Evolutionary conservation across 2,797 vertebrate genomes (phyloP), one percentile per base, ranked within the genome.

Genomic region (Jordanella pulchra): DNA sequence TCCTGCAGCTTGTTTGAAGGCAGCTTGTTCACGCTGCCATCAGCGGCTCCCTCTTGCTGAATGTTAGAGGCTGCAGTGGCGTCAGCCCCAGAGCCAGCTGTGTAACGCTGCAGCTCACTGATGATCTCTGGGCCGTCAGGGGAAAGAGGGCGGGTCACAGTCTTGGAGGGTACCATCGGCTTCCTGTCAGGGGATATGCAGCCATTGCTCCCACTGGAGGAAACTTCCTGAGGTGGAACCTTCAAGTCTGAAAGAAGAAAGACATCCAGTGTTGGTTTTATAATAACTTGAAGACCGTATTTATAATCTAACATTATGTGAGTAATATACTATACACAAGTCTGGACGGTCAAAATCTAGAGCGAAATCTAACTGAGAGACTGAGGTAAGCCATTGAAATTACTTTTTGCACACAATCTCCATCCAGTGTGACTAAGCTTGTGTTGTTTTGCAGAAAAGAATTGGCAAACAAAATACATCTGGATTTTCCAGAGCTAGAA

Each of bases 101-200:
- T 91, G 6, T 97, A 97, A 87, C 96, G 94, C 93, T 96, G 96
- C 90, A 97, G 85, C 92, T 97, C 96, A 0, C 92, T 95, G 89
- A 97, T 93, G 90, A 97, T 97, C 89, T 97, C 96, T 0, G 96
- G 96, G 89, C 96, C 94, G 93, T 97, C 96, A 0, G 96, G 96
- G 58, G 96, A 97, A 63, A 97, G 87, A 3, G 96, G 95, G 77
- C 96, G 94, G 71, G 95, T 92, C 82, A 95, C 81, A 61, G 92
- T 84, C 80, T 96, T 95, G 0, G 94, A 25, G 5, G 94, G 92
- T 11, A 88, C 89, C 79, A 87, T 73, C 45, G 76, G 93, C 90
- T 94, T 92, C 60, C 81, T 82, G 70, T 89, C 86, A 71, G 87
- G 95, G 68, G 96, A 96, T 78, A 91, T 90, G 86, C 94, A 93